These are phyloP conservation scores for Lithophane socia DNA, from an alignment of 2,888 invertebrate genomes.

Conservation along the genomic window DNA sequence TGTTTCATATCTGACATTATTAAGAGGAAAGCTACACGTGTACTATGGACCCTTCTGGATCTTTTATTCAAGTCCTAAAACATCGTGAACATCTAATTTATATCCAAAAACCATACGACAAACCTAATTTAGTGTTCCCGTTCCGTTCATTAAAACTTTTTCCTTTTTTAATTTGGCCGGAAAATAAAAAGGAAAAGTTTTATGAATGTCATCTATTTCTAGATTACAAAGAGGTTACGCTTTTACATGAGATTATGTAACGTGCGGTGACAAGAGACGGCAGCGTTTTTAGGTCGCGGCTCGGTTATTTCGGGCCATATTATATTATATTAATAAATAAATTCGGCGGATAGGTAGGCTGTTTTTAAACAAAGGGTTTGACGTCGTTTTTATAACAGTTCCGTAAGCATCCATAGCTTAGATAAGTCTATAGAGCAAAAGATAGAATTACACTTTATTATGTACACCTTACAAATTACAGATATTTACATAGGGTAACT, in stretches of 20 bases:
- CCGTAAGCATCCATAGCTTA: background rate
- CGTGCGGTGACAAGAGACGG: constrained; percentile 22
- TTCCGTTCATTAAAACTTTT: constrained; percentile 9
- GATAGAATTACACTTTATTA: background rate
- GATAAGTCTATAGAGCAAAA: background rate
- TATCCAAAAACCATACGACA: background rate
- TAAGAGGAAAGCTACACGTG: background rate
- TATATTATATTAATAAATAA: constrained; percentile 51
- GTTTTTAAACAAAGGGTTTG: background rate
- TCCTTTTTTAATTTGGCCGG: background rate
- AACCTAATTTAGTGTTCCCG: constrained; percentile 5
- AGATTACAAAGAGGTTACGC: constrained; percentile 28
- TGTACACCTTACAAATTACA: background rate
- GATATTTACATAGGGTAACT: background rate
- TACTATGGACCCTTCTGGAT: background rate
- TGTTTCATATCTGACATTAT: background rate
- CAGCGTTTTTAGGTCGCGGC: constrained; percentile 41
- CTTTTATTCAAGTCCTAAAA: background rate
- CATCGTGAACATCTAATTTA: background rate
- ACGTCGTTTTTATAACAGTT: background rate
- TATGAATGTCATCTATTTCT: constrained; percentile 41
- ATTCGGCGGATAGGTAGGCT: constrained; percentile 12
- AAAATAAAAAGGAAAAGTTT: constrained; percentile 20
- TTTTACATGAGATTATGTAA: constrained; percentile 42
- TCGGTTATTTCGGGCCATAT: constrained; percentile 41